Evolutionary conservation across 2,113 vertebrate genomes (phyloP), one percentile per base, ranked within the genome.

Genomic region (Alexandromys fortis): DNA sequence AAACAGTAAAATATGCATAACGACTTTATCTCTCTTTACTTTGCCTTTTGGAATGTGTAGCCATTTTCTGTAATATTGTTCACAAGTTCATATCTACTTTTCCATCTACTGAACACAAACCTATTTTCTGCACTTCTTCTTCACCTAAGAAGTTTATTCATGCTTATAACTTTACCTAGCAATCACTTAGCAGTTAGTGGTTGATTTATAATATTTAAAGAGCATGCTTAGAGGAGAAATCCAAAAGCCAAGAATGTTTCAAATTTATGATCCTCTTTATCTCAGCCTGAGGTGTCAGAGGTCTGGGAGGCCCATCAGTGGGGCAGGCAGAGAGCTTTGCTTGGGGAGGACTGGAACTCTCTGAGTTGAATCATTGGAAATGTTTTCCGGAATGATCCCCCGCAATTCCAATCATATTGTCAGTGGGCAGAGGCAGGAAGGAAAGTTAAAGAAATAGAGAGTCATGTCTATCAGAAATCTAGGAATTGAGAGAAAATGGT

Each of bases 1-100:
- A 72, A 90, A 73, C 70, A 55, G 38, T 42, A 11, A 9, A 21
- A 14, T 81, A 42, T 73, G 35, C 26, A 17, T 70, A 1, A 17
- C 47, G 4, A 45, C 72, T 77, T 61, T 68, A 77, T 13, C 28
- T 68, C 82, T 10, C 28, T 93, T 19, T 92, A 45, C 26, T 91
- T 26, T 70, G 8, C 67, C 22, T 95, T 86, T 89, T n/a, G 13
- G 7, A 38, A 22, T 83, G 86, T 45, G 3, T 86, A 61, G 30
- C 30, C 47, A 90, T 91, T 95, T 92, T 91, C 58, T 42, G 81
- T 82, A 79, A 30, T 87, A 72, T 58, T 52, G 21, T n/a, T 93
- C 19, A 70, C 5, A 76, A 28, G 33, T 86, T 91, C 79, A 21
- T 68, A 45, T 21, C 38, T 19, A 19, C 28, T 63, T 30, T 24